A percentile compares a stretch with the other conserved stretches of the same genome.
phyloP scores from a whole-genome alignment of 1,140 invertebrate genomes.

The Drosophila gunungcola region DNA sequence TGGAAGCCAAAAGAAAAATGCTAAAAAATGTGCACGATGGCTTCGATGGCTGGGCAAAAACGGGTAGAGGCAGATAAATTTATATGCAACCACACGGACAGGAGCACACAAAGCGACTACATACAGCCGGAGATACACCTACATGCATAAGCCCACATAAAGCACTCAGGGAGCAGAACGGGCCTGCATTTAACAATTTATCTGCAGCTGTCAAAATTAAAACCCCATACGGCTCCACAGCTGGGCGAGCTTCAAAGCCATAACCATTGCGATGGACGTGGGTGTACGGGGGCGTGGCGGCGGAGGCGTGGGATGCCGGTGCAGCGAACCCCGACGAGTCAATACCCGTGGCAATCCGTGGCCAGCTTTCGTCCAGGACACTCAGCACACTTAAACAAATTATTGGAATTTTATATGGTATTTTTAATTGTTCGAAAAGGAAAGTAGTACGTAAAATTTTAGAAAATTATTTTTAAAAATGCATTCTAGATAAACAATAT shows the following conservation, averaged over 20 bases:
- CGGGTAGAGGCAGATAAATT: constrained; percentile 70
- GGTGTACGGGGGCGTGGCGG: not conserved
- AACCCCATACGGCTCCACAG: constrained; percentile 75
- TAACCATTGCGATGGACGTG: constrained; percentile 21
- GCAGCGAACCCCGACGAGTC: constrained; percentile 77
- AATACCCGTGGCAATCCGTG: constrained; percentile 75
- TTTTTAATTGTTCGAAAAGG: too few species aligned
- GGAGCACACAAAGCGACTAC: constrained; percentile 3
- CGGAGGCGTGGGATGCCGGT: constrained; percentile 10
- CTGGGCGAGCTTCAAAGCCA: constrained; percentile 52
- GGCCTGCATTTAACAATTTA: constrained; percentile 84
- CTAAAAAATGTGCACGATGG: constrained; percentile 70
- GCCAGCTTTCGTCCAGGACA: constrained; percentile 60
- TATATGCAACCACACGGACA: constrained; percentile 66
- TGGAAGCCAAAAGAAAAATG: constrained; percentile 56
- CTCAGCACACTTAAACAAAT: constrained; percentile 12
- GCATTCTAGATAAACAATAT: too few species aligned
- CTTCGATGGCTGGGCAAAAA: constrained; percentile 64
- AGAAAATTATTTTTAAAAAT: too few species aligned
- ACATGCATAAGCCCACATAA: constrained; percentile 78
- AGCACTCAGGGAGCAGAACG: constrained; percentile 75
- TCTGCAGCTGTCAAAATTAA: constrained; percentile 84
- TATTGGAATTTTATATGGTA: not conserved
- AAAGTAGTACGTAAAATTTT: too few species aligned
- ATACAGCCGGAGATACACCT: constrained; percentile 43